phyloP scores from a whole-genome alignment of 2,113 vertebrate genomes.

The Drymodes brunneopygia region DNA sequence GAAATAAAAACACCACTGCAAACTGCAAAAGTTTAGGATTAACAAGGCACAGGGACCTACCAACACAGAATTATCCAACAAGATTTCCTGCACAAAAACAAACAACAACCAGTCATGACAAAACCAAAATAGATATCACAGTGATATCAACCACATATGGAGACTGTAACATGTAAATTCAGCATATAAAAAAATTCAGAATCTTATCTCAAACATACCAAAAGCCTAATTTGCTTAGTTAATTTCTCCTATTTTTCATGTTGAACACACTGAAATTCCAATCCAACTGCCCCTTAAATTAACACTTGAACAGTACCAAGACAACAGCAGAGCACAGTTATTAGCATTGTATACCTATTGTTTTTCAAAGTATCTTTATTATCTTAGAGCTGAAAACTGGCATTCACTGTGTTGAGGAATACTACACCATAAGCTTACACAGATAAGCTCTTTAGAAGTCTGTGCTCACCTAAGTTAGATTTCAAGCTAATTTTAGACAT shows the following conservation, averaged over 20 bases:
- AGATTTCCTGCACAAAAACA: slow-evolving; percentile 91
- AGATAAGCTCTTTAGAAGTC: background rate
- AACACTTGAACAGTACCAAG: background rate
- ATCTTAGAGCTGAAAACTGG: background rate
- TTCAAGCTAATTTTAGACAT: background rate
- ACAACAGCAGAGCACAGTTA: background rate
- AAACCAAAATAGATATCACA: slow-evolving; percentile 64
- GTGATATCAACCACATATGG: slow-evolving; percentile 56
- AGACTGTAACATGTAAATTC: slow-evolving; percentile 14
- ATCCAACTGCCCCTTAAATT: background rate
- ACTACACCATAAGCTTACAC: background rate
- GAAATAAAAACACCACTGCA: slow-evolving; percentile 69
- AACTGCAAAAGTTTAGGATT: slow-evolving; percentile 67
- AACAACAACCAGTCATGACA: slow-evolving; percentile 80
- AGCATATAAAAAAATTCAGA: background rate
- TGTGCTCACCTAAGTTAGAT: background rate
- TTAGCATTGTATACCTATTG: background rate
- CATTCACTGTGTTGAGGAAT: background rate
- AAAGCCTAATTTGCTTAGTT: background rate
- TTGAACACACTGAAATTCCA: background rate
- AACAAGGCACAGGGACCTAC: slow-evolving; percentile 81
- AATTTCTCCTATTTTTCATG: background rate
- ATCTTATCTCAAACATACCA: background rate
- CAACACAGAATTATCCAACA: slow-evolving; percentile 95
- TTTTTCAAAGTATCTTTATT: background rate